Base-by-base conservation (phyloP, 2,888 invertebrate genomes). In the Lasioglossum leucozonium region DNA sequence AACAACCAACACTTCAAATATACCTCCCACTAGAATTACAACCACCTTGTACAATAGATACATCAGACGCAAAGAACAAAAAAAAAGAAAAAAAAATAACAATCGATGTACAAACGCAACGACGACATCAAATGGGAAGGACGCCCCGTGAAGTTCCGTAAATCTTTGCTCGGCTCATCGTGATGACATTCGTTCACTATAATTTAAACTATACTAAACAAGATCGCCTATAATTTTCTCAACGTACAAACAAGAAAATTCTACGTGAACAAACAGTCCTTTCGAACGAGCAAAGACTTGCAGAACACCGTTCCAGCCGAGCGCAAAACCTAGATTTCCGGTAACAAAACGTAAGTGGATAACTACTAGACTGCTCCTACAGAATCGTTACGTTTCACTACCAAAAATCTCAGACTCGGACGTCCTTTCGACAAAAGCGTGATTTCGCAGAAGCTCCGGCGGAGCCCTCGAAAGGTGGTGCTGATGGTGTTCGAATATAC, bases 1-100 rank as follows among this genome's bases (percentile, higher is more conserved):
- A 95, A 95, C 94, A 94, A 94, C 94, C 95, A 94, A 95, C 94
- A 94, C 95, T 95, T 95, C 94, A 95, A 95, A 94, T 94, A 94
- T 94, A 94, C 94, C 93, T 93, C 94, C 95, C 94, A 92, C 93
- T 93, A 93, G 79, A 73, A 87, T 86, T 88, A 92, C 92, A 92
- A 91, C 90, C 90, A 91, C 91, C 93, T 84, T 86, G 82, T 87
- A 88, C 82, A 87, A 82, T 84, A 89, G 84, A 79, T 84, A 86
- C 82, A 73, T 84, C 77, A 79, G 79, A 84, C 67, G 76, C 44
- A 79, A 80, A 73, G 77, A 81, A 65, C 44, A 79, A 80, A 73
- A 80, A 79, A 65, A 40, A 42, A 71, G 62, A 71, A 55, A 78
- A 42, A 71, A 67, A 72, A 55, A 77, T 74, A 71, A 67, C 71